phyloP scores from a whole-genome alignment of 2,797 vertebrate species.

The Sebastes oblongus region DNA sequence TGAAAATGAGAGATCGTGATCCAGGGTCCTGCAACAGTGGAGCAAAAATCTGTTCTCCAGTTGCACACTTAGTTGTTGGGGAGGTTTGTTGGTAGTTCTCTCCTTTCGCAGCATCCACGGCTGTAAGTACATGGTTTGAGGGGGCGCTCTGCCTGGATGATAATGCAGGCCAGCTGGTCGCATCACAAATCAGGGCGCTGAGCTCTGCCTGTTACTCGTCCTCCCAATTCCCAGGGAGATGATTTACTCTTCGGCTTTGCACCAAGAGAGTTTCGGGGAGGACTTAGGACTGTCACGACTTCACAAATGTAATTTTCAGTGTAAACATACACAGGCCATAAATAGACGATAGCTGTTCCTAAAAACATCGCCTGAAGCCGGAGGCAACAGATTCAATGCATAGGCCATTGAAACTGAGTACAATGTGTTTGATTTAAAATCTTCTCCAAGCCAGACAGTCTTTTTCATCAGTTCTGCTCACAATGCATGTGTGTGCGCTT shows the following conservation, averaged over 20 bases:
- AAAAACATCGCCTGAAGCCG: conserved; percentile 2
- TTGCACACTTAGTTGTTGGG: not conserved
- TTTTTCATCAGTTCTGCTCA: conserved; percentile 13
- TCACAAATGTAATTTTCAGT: conserved; percentile 12
- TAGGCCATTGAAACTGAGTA: conserved; percentile 10
- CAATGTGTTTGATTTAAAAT: conserved; percentile 7
- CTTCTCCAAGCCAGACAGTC: not conserved
- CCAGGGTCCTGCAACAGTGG: not conserved
- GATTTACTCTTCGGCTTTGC: not conserved
- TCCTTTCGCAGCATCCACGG: not conserved
- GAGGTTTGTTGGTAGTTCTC: not conserved
- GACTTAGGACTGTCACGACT: not conserved
- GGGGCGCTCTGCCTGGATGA: not conserved
- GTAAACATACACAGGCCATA: not conserved
- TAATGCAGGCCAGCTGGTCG: not conserved
- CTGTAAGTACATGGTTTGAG: not conserved
- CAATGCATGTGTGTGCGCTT: conserved; percentile 19
- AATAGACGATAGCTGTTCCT: conserved; percentile 12
- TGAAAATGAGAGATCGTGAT: not conserved
- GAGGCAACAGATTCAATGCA: conserved; percentile 23
- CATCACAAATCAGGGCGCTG: not conserved
- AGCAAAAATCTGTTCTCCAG: not conserved
- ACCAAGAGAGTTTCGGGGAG: not conserved
- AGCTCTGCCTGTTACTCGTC: not conserved
- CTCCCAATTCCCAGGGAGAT: not conserved